These are phyloP conservation scores for Psococerastis gibbosa DNA, from an alignment of 2,888 invertebrate genomes.

Conservation along the genomic window DNA sequence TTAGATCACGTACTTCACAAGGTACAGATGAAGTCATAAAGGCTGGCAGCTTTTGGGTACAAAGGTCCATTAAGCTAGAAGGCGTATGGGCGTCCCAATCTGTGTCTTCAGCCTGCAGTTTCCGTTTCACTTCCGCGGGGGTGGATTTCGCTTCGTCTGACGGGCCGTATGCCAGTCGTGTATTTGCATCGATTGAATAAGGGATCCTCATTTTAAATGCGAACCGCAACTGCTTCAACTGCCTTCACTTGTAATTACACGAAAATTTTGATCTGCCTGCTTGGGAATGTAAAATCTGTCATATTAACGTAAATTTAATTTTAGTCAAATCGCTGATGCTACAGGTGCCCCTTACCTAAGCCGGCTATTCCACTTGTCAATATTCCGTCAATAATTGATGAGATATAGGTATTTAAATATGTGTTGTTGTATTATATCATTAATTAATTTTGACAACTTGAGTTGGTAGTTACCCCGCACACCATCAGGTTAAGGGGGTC, in stretches of 20 bases:
- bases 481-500: no score
- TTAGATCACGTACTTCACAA: neutral
- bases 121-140: neutral
- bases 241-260: neutral
- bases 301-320: no score
- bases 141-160: neutral
- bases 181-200: constrained; percentile 20
- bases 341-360: no score
- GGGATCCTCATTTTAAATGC: constrained; percentile 22
- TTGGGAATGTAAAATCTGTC: no score
- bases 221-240: neutral
- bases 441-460: no score
- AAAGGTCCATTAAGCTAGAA: neutral
- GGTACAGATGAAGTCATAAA: neutral
- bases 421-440: no score
- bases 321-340: no score
- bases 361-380: no score
- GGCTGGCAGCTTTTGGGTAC: neutral
- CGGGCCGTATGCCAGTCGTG: constrained; percentile 20
- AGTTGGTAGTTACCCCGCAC: no score
- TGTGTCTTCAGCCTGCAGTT: neutral
- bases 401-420: no score
- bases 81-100: neutral
- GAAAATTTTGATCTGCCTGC: constrained; percentile 3
- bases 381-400: no score